Evolutionary conservation across 2,113 vertebrate genomes (phyloP).

Genomic region (Suricata suricatta): DNA sequence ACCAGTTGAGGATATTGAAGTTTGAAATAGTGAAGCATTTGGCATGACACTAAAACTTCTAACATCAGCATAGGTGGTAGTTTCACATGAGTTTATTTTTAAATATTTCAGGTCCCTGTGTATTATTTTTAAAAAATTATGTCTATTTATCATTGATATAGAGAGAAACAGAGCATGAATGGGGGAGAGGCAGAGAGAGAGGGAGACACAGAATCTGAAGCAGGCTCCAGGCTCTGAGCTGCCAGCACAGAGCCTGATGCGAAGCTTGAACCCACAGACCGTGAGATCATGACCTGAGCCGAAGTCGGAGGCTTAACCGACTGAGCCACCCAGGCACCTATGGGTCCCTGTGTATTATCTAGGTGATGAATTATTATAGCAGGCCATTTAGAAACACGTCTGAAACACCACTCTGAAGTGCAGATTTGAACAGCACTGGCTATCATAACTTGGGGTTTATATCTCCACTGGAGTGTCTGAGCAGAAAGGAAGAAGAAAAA

Average conservation of each 20-base stretch:
- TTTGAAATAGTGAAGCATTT: neutral
- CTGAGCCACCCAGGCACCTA: no score
- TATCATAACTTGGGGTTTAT: neutral
- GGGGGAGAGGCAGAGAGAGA: no score
- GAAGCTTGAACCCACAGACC: no score
- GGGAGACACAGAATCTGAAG: no score
- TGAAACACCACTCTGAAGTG: neutral
- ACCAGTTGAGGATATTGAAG: neutral
- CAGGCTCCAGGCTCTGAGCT: no score
- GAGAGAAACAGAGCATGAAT: no score
- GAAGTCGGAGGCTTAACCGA: no score
- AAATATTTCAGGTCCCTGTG: neutral
- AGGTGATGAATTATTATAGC: neutral
- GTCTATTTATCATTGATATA: no score
- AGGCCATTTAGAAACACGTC: neutral
- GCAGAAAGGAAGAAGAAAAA: neutral
- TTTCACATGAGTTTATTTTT: neutral
- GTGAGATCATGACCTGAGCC: no score
- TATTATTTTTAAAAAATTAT: neutral
- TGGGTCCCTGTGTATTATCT: neutral
- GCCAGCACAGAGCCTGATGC: no score
- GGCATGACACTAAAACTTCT: neutral
- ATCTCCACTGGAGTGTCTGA: neutral
- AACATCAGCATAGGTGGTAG: neutral
- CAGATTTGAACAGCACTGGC: neutral